Percentiles rank a stretch among this genome's conserved stretches.
These are phyloP conservation scores for Galerucella pusilla DNA, from an alignment of 2,888 invertebrate genomes.

Conservation along the genomic window DNA sequence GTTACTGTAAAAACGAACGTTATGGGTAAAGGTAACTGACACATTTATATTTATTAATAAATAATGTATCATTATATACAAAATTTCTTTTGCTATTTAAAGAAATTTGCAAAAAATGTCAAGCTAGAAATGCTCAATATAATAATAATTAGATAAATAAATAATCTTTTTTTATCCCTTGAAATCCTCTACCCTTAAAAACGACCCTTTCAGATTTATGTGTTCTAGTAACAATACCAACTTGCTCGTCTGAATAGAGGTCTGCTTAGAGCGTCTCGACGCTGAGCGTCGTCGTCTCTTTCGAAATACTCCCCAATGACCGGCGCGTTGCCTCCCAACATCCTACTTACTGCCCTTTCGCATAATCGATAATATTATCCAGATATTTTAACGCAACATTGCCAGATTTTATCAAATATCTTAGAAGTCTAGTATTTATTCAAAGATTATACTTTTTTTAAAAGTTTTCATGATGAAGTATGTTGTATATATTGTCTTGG, in stretches of 20 bases:
- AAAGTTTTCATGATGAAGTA: no score
- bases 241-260: constrained; percentile 16
- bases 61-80: background rate
- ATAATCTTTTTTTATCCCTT: background rate
- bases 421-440: background rate
- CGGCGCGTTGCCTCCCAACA: constrained; percentile 37
- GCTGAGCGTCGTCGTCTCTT: constrained; percentile 33
- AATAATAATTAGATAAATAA: no score
- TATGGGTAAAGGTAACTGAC: constrained; percentile 6
- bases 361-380: constrained; percentile 33
- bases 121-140: no score
- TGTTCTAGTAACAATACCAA: constrained; percentile 10
- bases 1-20: background rate
- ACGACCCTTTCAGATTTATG: constrained; percentile 12
- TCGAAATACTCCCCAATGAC: constrained; percentile 33
- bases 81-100: background rate
- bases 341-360: constrained; percentile 34
- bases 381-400: constrained; percentile 20
- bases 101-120: background rate
- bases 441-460: no score
- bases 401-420: constrained; percentile 2
- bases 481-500: no score
- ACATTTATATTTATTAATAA: background rate
- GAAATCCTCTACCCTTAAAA: background rate
- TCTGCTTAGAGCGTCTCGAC: constrained; percentile 16